Evolutionary conservation across 2,888 invertebrate genomes (phyloP), one percentile per base, ranked within the genome.

Genomic region (Mythimna loreyi): DNA sequence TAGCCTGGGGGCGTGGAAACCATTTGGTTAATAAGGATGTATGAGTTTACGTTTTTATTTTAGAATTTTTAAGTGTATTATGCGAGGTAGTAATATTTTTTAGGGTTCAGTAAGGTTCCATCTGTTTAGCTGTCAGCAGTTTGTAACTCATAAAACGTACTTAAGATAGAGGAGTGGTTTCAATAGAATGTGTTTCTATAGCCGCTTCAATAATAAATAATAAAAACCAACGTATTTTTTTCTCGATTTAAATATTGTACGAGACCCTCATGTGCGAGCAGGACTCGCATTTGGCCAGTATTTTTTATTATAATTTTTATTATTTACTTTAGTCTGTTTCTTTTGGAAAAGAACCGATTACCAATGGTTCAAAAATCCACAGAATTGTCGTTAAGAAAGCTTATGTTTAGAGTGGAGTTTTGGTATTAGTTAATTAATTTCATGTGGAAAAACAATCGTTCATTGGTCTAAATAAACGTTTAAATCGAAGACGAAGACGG

Each of bases 21-120:
- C 65, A 55, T 76, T 59, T 56, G 68, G 72, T 80, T 76, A 64
- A 72, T 75, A 53, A 21, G 59, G 65, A 56, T 65, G 13, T 56
- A 80, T 62, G 63, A 59, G 57, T 25, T 75, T 50, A 40, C 33
- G 25, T 53, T 58, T 30, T 23, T 61, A 61, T 47, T 64, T 77
- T 56, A 40, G 36, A 16, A 25, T 55, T 58, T 71, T 33, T 19
- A 52, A 58, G 28, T 75, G 33, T 30, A 30, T 21, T n/a, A 49
- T 33, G 2, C 2, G 36, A 30, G 28, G 33, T 40, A 19, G 49
- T 25, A n/a, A 11, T 9, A 36, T 43, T 43, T 43, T 16, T 40
- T 16, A 16, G 16, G 16, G 40, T 40, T 33, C 33, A 4, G 33
- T 33, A 33, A 6, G 33, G 33, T 33, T 36, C 1, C 16, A 1